Conservation (phyloP, 2,888 invertebrate genomes). For the Scaptomyza caliginosa region DNA sequence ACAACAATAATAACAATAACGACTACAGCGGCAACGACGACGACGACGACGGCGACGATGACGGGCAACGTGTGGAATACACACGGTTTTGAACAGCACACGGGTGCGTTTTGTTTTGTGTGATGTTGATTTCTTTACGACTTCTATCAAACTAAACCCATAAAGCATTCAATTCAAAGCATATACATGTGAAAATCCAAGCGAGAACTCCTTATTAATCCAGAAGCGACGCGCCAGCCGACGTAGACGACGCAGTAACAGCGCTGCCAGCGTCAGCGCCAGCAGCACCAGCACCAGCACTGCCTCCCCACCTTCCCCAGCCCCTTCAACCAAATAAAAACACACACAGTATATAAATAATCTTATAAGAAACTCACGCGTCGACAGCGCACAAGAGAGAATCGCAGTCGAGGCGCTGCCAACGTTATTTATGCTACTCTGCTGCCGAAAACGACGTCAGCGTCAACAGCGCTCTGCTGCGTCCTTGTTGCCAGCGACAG, state of each 20-base stretch:
- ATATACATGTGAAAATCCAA: conserved; percentile 85
- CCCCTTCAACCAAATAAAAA: not conserved
- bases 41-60: conserved; percentile 22
- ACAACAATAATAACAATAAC: conserved; percentile 24
- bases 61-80: conserved; percentile 59
- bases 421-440: conserved; percentile 41
- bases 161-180: conserved; percentile 85
- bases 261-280: conserved; percentile 45
- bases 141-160: conserved; percentile 85
- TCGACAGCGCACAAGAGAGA: conserved; percentile 53
- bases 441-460: conserved; percentile 16
- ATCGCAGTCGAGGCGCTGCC: conserved; percentile 39
- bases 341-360: conserved; percentile 79
- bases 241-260: conserved; percentile 25
- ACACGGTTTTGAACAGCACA: conserved; percentile 49
- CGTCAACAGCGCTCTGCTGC: conserved; percentile 19
- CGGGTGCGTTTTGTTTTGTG: conserved; percentile 74
- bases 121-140: conserved; percentile 85
- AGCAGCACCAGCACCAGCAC: conserved; percentile 26
- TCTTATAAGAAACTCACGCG: conserved; percentile 81
- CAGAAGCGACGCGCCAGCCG: conserved; percentile 73
- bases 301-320: conserved; percentile 6
- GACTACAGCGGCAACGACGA: conserved; percentile 7
- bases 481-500: conserved; percentile 17
- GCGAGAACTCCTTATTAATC: conserved; percentile 84